Conservation (phyloP, 2,113 vertebrate genomes). For the Rhynchopsitta pachyrhyncha region DNA sequence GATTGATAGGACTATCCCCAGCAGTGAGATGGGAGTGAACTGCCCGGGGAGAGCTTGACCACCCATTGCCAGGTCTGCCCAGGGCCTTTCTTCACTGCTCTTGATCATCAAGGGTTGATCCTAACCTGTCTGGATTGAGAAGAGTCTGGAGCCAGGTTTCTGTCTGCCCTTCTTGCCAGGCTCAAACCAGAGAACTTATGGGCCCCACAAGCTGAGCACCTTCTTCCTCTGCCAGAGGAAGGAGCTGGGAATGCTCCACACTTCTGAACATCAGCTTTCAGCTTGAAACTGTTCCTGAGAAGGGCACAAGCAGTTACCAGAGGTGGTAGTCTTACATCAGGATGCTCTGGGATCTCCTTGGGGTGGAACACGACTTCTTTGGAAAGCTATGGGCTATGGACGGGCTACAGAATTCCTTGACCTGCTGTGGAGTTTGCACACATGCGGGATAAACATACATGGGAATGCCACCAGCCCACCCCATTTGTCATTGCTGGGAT, state of each 20-base stretch:
- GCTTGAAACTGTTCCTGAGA: not conserved
- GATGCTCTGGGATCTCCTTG: not conserved
- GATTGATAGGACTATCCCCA: not conserved
- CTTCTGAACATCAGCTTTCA: not conserved
- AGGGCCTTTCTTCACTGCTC: not conserved
- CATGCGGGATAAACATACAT: not conserved
- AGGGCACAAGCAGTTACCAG: not conserved
- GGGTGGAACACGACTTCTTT: not conserved
- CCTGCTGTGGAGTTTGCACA: not conserved
- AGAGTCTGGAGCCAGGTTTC: not conserved
- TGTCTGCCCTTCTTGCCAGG: not conserved
- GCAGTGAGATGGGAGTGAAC: not conserved
- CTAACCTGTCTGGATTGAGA: not conserved
- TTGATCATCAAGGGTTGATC: not conserved
- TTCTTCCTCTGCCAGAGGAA: not conserved
- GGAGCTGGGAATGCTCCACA: not conserved
- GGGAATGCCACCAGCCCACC: not conserved
- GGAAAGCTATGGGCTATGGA: not conserved
- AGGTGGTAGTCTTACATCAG: not conserved
- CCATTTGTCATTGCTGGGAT: not conserved
- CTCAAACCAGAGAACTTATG: not conserved
- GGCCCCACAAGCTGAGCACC: not conserved
- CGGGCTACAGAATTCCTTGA: not conserved
- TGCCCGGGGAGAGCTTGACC: not conserved
- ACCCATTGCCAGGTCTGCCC: not conserved